phyloP scores from a whole-genome alignment of 92 coral and sea anemone genomes.

The Parazoanthus swiftii region DNA sequence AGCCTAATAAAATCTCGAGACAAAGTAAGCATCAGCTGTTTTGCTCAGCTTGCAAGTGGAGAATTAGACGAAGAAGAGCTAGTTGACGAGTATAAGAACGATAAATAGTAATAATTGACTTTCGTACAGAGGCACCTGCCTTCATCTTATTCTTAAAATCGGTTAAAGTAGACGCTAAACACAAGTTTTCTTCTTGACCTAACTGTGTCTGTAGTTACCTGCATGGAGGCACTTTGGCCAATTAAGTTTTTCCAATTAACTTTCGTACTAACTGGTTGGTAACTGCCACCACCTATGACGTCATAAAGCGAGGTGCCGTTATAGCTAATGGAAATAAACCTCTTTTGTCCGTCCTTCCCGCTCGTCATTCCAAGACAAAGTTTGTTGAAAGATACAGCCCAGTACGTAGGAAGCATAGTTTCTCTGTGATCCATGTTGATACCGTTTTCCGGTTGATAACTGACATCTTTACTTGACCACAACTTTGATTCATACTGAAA shows the following conservation, averaged over 20 bases:
- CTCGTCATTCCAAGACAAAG: background rate
- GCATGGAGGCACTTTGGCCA: background rate
- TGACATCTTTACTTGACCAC: background rate
- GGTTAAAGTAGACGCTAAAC: too few species aligned
- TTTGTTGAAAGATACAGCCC: background rate
- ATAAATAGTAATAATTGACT: too few species aligned
- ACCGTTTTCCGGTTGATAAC: background rate
- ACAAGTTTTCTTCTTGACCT: background rate
- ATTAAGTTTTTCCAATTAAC: background rate
- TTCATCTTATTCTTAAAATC: too few species aligned
- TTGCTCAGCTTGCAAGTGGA: too few species aligned
- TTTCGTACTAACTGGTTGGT: background rate
- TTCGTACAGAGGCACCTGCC: too few species aligned
- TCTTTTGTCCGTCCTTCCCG: background rate
- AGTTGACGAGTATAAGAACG: too few species aligned
- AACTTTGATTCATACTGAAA: background rate
- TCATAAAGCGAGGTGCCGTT: conserved; percentile 15
- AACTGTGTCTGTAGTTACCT: background rate
- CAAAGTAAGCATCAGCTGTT: too few species aligned
- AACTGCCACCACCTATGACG: background rate
- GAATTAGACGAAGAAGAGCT: too few species aligned
- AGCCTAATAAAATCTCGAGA: too few species aligned
- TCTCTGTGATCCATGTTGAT: background rate
- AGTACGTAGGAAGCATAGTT: conserved; percentile 11
- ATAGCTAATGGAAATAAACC: background rate